These are phyloP conservation scores for Euwallacea fornicatus DNA, from an alignment of 1,140 invertebrate species.

Conservation along the genomic window DNA sequence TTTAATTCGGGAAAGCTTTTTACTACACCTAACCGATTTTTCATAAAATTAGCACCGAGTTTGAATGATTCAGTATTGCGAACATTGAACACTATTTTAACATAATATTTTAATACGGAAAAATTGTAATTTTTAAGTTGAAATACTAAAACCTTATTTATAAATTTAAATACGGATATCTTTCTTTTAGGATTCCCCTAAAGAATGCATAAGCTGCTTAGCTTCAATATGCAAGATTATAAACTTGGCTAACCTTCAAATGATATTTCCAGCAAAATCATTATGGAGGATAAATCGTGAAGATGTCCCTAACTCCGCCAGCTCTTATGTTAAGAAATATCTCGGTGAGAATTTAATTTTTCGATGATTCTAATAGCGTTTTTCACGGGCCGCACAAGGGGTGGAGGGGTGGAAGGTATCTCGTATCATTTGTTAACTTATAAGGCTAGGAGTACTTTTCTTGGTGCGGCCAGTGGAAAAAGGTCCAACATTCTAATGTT, in stretches of 20 bases:
- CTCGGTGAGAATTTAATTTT: slow-evolving; percentile 56
- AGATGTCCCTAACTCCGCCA: slow-evolving; percentile 53
- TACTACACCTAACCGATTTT: too few relatives aligned
- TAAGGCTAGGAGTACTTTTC: not conserved
- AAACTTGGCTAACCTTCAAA: slow-evolving; percentile 73
- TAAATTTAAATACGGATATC: too few relatives aligned
- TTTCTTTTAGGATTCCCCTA: slow-evolving; percentile 62
- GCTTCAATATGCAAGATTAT: slow-evolving; percentile 70
- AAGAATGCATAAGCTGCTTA: slow-evolving; percentile 67
- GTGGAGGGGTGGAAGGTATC: too few relatives aligned
- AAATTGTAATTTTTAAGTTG: too few relatives aligned
- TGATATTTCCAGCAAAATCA: slow-evolving; percentile 69
- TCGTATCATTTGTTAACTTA: not conserved
- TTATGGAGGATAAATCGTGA: slow-evolving; percentile 63
- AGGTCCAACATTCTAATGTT: too few relatives aligned
- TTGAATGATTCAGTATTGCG: too few relatives aligned
- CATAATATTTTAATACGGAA: too few relatives aligned
- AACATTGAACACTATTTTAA: too few relatives aligned
- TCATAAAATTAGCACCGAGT: too few relatives aligned
- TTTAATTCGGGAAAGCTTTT: slow-evolving; percentile 18
- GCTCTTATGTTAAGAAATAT: slow-evolving; percentile 64
- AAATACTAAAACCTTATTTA: too few relatives aligned
- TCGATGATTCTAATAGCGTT: too few relatives aligned
- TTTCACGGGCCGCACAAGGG: too few relatives aligned
- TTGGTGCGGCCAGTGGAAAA: not conserved